phyloP scores from a whole-genome alignment of 2,797 vertebrate species.

The Chlorospingus flavigularis region DNA sequence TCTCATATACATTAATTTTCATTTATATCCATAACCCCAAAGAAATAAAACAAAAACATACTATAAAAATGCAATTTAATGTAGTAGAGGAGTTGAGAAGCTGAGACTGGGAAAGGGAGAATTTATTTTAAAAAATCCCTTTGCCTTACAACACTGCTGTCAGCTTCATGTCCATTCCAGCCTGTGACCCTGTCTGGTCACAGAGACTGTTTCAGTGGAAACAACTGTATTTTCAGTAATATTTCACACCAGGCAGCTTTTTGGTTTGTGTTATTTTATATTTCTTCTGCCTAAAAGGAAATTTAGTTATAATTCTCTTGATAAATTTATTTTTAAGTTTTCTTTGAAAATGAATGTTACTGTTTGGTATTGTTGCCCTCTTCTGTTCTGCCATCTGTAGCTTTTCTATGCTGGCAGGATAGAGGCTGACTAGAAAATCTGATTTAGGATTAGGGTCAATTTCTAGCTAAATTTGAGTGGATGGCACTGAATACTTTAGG shows the following conservation, averaged over 20 bases:
- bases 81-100: not conserved
- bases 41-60: not conserved
- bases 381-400: not conserved
- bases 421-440: not conserved
- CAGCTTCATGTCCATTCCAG: not conserved
- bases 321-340: not conserved
- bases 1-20: not conserved
- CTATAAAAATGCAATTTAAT: not conserved
- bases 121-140: not conserved
- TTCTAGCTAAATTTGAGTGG: not conserved
- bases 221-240: not conserved
- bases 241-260: not conserved
- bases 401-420: not conserved
- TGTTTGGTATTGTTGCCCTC: not conserved
- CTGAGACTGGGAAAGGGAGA: not conserved
- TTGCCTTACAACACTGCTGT: not conserved
- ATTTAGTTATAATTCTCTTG: not conserved
- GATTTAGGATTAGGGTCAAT: slow-evolving; percentile 9
- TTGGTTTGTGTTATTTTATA: not conserved
- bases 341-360: not conserved
- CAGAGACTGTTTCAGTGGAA: not conserved
- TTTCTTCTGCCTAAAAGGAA: not conserved
- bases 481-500: not conserved
- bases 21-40: not conserved
- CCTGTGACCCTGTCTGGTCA: not conserved